These are phyloP conservation scores for Selenia dentaria DNA, from an alignment of 2,888 invertebrate species.

Conservation along the genomic window DNA sequence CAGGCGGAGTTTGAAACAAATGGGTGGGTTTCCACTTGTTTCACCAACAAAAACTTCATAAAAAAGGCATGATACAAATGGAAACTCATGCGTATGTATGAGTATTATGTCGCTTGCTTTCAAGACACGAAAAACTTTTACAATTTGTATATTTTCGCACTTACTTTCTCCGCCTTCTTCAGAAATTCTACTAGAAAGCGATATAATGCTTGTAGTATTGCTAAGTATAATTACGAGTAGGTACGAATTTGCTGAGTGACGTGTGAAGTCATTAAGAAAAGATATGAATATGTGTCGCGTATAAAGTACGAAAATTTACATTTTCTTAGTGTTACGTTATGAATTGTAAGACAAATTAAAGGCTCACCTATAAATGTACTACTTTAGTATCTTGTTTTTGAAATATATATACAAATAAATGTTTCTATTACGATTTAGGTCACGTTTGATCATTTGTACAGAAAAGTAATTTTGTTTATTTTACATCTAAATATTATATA, in stretches of 20 bases:
- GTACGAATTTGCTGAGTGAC: background rate
- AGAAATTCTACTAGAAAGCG: slow-evolving; percentile 9
- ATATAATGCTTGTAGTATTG: background rate
- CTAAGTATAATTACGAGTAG: background rate
- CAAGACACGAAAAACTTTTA: slow-evolving; percentile 27
- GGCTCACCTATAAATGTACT: no score
- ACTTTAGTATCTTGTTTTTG: no score
- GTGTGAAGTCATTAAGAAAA: background rate
- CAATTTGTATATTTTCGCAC: slow-evolving; percentile 27
- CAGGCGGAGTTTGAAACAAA: slow-evolving; percentile 1
- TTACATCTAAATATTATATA: no score
- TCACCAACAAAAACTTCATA: slow-evolving; percentile 28
- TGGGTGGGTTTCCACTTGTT: no score
- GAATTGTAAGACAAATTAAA: no score
- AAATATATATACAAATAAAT: no score
- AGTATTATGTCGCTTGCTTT: slow-evolving; percentile 28
- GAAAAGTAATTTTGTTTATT: no score
- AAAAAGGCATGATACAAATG: slow-evolving; percentile 26
- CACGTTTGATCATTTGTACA: no score
- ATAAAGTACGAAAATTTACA: no score
- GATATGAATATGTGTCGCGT: background rate
- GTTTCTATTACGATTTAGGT: no score
- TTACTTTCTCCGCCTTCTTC: slow-evolving; percentile 17
- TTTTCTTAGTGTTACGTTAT: no score
- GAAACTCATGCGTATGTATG: slow-evolving; percentile 30